These are phyloP conservation scores for Oostethus manadensis DNA, from an alignment of 2,113 vertebrate species.

Conservation along the genomic window DNA sequence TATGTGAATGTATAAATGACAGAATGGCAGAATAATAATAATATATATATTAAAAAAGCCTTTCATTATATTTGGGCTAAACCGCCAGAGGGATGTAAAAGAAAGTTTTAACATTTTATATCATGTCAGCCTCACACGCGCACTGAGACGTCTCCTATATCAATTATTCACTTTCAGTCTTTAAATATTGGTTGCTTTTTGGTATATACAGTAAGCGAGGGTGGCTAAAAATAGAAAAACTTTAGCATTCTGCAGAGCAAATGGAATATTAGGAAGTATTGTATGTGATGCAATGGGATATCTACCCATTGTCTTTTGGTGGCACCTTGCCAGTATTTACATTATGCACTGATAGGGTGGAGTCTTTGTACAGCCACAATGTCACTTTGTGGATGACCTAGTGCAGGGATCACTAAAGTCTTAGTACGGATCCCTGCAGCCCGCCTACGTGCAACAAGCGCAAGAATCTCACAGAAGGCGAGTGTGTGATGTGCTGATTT, in stretches of 20 bases:
- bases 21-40: constrained; percentile 33
- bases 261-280: neutral
- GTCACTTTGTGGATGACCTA: too few relatives aligned
- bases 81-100: constrained; percentile 26
- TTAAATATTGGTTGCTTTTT: constrained; percentile 25
- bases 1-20: constrained; percentile 47
- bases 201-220: constrained; percentile 7
- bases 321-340: too few relatives aligned
- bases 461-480: too few relatives aligned
- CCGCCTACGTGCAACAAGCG: too few relatives aligned
- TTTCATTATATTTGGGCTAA: constrained; percentile 43
- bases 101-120: constrained; percentile 30
- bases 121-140: constrained; percentile 15
- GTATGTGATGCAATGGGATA: too few relatives aligned
- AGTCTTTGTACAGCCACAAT: too few relatives aligned
- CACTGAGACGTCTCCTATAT: constrained; percentile 5
- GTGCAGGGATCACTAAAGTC: too few relatives aligned
- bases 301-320: too few relatives aligned
- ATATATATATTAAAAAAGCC: constrained; percentile 21
- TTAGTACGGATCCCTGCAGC: too few relatives aligned
- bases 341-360: too few relatives aligned
- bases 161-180: constrained; percentile 17
- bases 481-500: too few relatives aligned
- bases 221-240: neutral
- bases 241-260: neutral